Conservation (phyloP, 1,140 invertebrate genomes). For the Cotesia glomerata region DNA sequence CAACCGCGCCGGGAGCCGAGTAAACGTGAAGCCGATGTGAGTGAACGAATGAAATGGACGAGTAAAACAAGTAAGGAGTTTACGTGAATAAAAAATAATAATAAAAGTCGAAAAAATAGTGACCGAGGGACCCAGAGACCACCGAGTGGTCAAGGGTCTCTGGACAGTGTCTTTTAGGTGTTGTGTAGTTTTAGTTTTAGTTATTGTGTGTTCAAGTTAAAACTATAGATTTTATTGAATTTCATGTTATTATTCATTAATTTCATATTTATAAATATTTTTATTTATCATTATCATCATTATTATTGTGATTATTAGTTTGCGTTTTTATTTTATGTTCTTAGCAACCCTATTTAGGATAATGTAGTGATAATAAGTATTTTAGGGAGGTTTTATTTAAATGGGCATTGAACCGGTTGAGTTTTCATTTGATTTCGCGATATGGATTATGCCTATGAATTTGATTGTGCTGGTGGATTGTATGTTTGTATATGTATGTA, state of each 20-base stretch:
- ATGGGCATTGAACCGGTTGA: background rate
- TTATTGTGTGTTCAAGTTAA: background rate
- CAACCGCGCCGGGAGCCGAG: slow-evolving; percentile 56
- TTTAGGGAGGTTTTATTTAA: too few relatives aligned
- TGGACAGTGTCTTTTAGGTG: background rate
- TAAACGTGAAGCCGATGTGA: slow-evolving; percentile 41
- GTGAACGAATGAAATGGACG: slow-evolving; percentile 11
- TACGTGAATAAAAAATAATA: background rate
- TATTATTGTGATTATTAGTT: background rate
- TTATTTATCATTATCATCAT: background rate
- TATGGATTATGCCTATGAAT: too few relatives aligned
- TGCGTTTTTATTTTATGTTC: too few relatives aligned
- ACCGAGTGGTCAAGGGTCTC: slow-evolving; percentile 18
- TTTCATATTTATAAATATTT: background rate
- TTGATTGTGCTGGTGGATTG: too few relatives aligned
- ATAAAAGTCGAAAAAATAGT: too few relatives aligned
- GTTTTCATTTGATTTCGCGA: background rate
- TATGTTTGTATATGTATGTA: too few relatives aligned
- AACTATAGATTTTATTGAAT: background rate
- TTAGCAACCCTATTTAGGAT: too few relatives aligned
- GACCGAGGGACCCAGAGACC: slow-evolving; percentile 20
- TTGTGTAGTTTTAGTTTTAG: background rate
- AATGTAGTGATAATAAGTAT: too few relatives aligned
- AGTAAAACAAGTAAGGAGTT: background rate
- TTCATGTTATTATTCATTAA: background rate